A percentile compares a stretch with the other conserved stretches of the same genome.
Evolutionary conservation across 2,888 invertebrate species (phyloP).

Genomic region (Eretmocerus hayati): DNA sequence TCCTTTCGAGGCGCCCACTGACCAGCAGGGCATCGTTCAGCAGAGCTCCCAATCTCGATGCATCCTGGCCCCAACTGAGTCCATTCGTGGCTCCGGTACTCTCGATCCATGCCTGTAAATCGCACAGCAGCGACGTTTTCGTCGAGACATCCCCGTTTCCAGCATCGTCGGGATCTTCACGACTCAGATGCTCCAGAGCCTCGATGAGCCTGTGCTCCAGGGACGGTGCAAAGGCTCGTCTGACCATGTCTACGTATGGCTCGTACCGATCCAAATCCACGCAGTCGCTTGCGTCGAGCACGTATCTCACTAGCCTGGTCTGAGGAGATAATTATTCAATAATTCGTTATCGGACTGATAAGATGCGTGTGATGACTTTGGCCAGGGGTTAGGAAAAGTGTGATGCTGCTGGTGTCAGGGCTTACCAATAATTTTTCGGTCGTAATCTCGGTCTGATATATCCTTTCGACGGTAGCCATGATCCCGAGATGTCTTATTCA

Average conservation of each 20-base stretch:
- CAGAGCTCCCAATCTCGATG: background rate
- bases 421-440: constrained; percentile 9
- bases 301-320: constrained; percentile 2
- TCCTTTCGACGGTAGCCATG: no score
- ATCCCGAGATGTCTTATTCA: no score
- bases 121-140: constrained; percentile 24
- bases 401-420: no score
- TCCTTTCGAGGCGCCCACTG: constrained; percentile 30
- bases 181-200: constrained; percentile 29
- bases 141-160: constrained; percentile 15
- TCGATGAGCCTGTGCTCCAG: constrained; percentile 30
- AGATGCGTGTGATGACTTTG: no score
- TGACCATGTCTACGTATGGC: constrained; percentile 29
- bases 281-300: background rate
- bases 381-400: no score
- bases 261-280: constrained; percentile 25
- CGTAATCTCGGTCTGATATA: background rate
- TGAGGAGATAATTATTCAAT: background rate
- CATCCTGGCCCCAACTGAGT: background rate
- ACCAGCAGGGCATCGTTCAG: constrained; percentile 32
- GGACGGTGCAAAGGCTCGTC: constrained; percentile 29
- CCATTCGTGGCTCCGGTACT: constrained; percentile 19
- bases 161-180: background rate
- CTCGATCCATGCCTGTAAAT: constrained; percentile 17
- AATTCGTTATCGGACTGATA: background rate